These are phyloP conservation scores for Ellobium chinense DNA, from an alignment of 2,888 invertebrate species.

Conservation along the genomic window DNA sequence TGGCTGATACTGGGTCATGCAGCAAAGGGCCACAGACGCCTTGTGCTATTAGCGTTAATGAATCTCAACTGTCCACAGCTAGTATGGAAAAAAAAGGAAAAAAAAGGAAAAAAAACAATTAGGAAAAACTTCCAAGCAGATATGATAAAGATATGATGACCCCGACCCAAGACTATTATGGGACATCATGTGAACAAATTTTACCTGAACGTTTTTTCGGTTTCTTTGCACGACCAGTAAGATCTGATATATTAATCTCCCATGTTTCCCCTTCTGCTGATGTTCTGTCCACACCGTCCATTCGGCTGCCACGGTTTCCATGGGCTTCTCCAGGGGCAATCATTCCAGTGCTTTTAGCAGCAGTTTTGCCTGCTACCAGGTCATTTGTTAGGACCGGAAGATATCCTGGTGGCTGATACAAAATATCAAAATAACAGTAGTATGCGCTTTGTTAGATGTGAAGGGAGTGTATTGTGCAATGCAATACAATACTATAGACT, in stretches of 20 bases:
- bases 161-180: not conserved
- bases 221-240: constrained; percentile 45
- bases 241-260: constrained; percentile 57
- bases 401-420: too few relatives aligned
- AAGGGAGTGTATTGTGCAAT: too few relatives aligned
- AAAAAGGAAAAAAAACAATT: not conserved
- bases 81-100: not conserved
- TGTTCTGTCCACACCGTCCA: not conserved
- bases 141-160: not conserved
- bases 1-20: too few relatives aligned
- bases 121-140: not conserved
- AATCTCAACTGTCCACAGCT: not conserved
- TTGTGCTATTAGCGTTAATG: not conserved
- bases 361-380: not conserved
- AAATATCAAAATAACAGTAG: too few relatives aligned
- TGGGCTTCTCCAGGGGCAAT: not conserved
- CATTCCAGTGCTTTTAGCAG: not conserved
- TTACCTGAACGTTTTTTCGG: constrained; percentile 54
- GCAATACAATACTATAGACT: too few relatives aligned
- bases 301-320: too few relatives aligned
- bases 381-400: not conserved
- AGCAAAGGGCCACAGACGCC: too few relatives aligned
- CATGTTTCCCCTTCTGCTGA: constrained; percentile 33
- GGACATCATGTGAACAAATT: not conserved
- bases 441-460: too few relatives aligned